A percentile compares a stretch with the other conserved stretches of the same genome.
Evolutionary conservation across 2,113 vertebrate genomes (phyloP).

Genomic region (Neotragus moschatus): DNA sequence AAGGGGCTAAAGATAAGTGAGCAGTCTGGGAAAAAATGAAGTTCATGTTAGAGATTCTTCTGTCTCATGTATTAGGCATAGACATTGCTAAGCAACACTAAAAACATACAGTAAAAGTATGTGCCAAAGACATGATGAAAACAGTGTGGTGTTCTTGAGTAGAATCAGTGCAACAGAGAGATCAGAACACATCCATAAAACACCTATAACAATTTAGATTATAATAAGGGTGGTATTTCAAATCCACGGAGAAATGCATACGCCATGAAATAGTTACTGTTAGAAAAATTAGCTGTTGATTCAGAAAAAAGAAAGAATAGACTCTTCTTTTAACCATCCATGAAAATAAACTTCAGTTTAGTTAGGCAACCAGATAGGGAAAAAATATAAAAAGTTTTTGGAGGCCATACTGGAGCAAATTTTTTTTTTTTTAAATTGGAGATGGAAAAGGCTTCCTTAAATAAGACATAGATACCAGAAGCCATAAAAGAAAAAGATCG

Average conservation of each 20-base stretch:
- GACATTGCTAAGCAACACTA: not conserved
- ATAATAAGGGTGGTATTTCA: not conserved
- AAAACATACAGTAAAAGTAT: not conserved
- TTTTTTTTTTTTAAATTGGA: not conserved
- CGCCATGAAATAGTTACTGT: not conserved
- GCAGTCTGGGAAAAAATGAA: not conserved
- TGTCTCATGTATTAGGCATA: not conserved
- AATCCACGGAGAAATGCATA: not conserved
- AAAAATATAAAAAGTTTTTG: not conserved
- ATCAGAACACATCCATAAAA: not conserved
- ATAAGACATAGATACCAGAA: not conserved
- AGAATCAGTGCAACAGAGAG: not conserved
- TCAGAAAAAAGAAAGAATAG: not conserved
- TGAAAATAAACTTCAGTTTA: not conserved
- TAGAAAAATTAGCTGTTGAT: slow-evolving; percentile 16
- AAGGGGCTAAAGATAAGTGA: not conserved
- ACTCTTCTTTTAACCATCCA: not conserved
- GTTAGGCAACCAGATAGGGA: not conserved
- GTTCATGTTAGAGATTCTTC: not conserved
- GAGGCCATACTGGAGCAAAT: not conserved
- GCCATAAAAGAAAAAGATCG: slow-evolving; percentile 2
- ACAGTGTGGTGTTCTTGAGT: not conserved
- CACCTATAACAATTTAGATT: not conserved
- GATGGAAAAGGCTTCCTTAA: not conserved
- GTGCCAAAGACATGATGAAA: not conserved